These are phyloP conservation scores for Drosophila infuscata DNA, from an alignment of 2,888 invertebrate species.

Conservation along the genomic window DNA sequence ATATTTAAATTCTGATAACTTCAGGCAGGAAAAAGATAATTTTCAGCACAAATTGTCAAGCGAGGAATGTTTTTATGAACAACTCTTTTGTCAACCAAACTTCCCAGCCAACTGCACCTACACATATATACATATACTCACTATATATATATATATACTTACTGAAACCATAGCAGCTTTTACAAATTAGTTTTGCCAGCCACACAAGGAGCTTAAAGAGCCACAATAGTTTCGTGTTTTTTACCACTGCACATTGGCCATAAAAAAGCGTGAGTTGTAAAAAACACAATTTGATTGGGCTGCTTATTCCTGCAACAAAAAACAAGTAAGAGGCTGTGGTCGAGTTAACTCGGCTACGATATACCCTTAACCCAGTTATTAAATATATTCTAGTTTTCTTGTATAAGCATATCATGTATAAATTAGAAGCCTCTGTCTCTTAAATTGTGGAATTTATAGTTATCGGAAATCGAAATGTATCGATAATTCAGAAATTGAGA, in stretches of 20 bases:
- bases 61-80: not conserved
- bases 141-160: constrained; percentile 5
- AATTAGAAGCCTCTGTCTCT: too few relatives aligned
- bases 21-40: not conserved
- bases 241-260: constrained; percentile 37
- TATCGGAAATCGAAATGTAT: too few relatives aligned
- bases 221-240: constrained; percentile 47
- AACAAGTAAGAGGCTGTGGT: too few relatives aligned
- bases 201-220: constrained; percentile 27
- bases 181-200: constrained; percentile 18
- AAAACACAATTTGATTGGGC: constrained; percentile 43
- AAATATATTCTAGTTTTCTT: too few relatives aligned
- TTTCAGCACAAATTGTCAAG: not conserved
- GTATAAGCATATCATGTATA: too few relatives aligned
- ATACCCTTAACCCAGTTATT: too few relatives aligned
- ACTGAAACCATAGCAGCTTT: constrained; percentile 27
- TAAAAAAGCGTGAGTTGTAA: constrained; percentile 28
- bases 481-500: too few relatives aligned
- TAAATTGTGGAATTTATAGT: too few relatives aligned
- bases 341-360: too few relatives aligned
- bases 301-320: constrained; percentile 30
- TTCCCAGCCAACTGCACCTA: not conserved
- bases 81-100: not conserved
- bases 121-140: not conserved
- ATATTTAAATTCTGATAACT: not conserved